Base-by-base conservation (phyloP, 30 jellyfish, hydroid and myxozoan species). In the Hydractinia echinata region DNA sequence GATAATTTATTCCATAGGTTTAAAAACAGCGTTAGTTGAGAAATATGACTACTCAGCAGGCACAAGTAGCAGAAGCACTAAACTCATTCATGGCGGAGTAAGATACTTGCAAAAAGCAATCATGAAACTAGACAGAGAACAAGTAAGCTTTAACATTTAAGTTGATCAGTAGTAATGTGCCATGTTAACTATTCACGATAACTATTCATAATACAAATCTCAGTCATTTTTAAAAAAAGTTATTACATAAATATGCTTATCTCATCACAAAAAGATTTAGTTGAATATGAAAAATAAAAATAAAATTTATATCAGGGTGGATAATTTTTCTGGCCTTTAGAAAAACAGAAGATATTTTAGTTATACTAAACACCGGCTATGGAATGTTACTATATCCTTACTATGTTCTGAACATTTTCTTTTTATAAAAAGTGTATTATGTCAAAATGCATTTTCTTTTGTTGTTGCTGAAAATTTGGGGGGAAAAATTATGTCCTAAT, bases 11-110 rank as follows among this genome's bases (percentile, higher is more conserved):
- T 0, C 19, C 39, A 6, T 64, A 94, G 99, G 99, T 54, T 76
- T 94, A 85, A 94, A 85, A 48, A 89, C 96, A 6, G 97, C 96
- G 11, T 79, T 94, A 54, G 97, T 94, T 21, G 99, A 94, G 70
- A 89, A 89, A 60, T 83, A 62, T 83, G 99, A 94, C 76, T 94
- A 83, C 79, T 78, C 97, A 16, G 70, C 95, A 67, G 99, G 99
- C 5, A 94, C 99, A 10, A 94, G 99, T 66, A 88, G 99, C 76
- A 76, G 94, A 73, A 94, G 99, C 78, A 94, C 99, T 54, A 94
- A 94, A 68, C 92, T 94, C 30, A 86, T 94, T 49, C 99, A 94
- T 86, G 99, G 99, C 18, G 99, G 99, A 39, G 99, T 94, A 7
- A 80, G 99, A 53, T 94, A 94, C 81, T 95, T 94, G 18, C 96